Evolutionary conservation across 2,888 invertebrate species (phyloP), one percentile per base, ranked within the genome.

Genomic region (Pollenia griseotomentosa): DNA sequence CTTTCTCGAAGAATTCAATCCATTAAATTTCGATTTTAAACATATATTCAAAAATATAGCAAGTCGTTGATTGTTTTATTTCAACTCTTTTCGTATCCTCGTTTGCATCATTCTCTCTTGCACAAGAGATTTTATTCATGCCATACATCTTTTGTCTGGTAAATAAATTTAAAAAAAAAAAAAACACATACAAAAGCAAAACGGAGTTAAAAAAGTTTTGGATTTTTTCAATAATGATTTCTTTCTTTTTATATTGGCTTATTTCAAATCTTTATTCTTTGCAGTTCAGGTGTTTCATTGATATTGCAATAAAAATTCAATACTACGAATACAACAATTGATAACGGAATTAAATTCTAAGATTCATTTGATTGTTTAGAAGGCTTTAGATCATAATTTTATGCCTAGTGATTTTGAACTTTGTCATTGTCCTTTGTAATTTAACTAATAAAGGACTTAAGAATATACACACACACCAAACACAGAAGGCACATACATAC

Each of bases 201-300:
- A 71, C 2, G n/a, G n/a, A 33, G 12, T 9, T 10, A 55, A 57
- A 23, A 73, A 65, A 40, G 44, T 48, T 65, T 81, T 68, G n/a
- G 65, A 57, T 65, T 65, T 73, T 40, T 10, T 6, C 19, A 42
- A 33, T 16, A 70, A 23, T 59, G 59, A 79, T 68, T 46, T 59
- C 40, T 42, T 70, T 40, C 12, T n/a, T 9, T 63, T 63, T 42
- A 6, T 51, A 40, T 48, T 46, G 55, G 33, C n/a, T 70, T 23
- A 61, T 70, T 79, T 70, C 0, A 80, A 51, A 80, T 80, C 51
- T 53, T 80, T 63, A 44, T 23, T 53, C 0, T 8, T 51, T 57
- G 40, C 19, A 70, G 42, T 80, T 61, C 70, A 80, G 44, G 42
- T 65, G 75, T 44, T 65, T 65, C 51, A 61, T 51, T 70, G 48